Evolutionary conservation across 2,888 invertebrate species (phyloP).

Genomic region (Yponomeuta plumbellus): DNA sequence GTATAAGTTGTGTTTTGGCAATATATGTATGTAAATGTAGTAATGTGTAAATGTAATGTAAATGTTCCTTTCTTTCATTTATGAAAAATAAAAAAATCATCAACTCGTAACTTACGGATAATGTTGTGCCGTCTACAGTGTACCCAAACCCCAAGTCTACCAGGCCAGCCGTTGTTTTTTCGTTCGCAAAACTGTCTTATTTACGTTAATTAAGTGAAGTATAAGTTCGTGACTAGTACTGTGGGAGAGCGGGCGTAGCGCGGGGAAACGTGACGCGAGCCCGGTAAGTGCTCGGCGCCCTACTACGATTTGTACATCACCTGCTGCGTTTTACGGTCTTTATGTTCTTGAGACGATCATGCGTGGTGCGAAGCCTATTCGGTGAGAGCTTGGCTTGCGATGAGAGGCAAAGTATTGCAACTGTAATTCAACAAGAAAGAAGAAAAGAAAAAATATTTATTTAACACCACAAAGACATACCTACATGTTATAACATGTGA

Average conservation of each 20-base stretch:
- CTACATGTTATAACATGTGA: too few species aligned
- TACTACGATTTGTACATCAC: constrained; percentile 8
- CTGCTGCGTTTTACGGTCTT: not conserved
- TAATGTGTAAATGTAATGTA: too few species aligned
- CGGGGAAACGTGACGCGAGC: constrained; percentile 49
- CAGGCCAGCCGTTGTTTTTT: constrained; percentile 45
- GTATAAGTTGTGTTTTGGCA: too few species aligned
- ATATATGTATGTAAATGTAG: too few species aligned
- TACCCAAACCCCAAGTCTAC: not conserved
- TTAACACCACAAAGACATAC: too few species aligned
- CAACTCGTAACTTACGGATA: not conserved
- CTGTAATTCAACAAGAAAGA: too few species aligned
- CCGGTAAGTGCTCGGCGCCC: constrained; percentile 12
- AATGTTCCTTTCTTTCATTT: too few species aligned
- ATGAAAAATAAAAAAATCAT: not conserved
- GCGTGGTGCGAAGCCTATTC: too few species aligned
- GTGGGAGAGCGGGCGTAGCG: constrained; percentile 47
- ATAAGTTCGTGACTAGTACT: constrained; percentile 73
- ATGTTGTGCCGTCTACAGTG: not conserved
- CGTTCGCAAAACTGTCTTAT: constrained; percentile 69
- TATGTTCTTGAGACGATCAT: not conserved
- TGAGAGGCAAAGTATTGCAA: too few species aligned
- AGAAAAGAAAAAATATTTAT: too few species aligned
- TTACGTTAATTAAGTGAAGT: constrained; percentile 75
- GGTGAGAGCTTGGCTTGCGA: too few species aligned